These are phyloP conservation scores for Poeciliopsis gracilis DNA, from an alignment of 2,797 vertebrate genomes.

Conservation along the genomic window DNA sequence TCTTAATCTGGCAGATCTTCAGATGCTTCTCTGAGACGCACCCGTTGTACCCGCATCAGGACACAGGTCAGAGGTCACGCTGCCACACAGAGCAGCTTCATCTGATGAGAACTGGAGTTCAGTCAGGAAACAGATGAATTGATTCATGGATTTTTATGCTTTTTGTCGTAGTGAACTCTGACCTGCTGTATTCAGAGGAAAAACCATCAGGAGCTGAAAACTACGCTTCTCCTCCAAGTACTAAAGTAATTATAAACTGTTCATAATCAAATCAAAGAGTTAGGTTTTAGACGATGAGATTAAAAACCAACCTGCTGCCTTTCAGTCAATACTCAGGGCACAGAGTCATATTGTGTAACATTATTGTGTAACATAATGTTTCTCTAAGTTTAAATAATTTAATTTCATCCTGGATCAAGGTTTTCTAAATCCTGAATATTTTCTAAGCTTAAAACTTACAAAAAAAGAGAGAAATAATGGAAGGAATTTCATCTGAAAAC, in stretches of 20 bases:
- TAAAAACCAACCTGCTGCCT: not conserved
- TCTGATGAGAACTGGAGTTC: not conserved
- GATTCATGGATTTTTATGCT: conserved; percentile 14
- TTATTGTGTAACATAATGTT: not conserved
- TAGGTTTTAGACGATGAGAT: not conserved
- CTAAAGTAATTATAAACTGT: conserved; percentile 41
- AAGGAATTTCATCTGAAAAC: not conserved
- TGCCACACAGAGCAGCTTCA: not conserved
- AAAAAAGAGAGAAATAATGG: not conserved
- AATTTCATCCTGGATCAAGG: not conserved
- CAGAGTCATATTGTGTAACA: not conserved
- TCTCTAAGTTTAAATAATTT: not conserved
- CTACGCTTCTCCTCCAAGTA: conserved; percentile 38
- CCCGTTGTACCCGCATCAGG: conserved; percentile 9
- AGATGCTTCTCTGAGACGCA: conserved; percentile 63
- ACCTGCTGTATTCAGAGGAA: conserved; percentile 35
- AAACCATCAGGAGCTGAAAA: conserved; percentile 28
- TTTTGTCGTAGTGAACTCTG: conserved; percentile 45
- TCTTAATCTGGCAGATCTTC: conserved; percentile 80
- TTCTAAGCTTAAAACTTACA: not conserved
- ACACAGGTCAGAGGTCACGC: conserved; percentile 39
- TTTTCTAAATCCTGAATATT: not conserved
- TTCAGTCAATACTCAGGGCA: not conserved
- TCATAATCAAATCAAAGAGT: not conserved
- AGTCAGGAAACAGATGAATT: not conserved